phyloP scores from a whole-genome alignment of 2,797 vertebrate genomes.

The Anomalospiza imberbis region DNA sequence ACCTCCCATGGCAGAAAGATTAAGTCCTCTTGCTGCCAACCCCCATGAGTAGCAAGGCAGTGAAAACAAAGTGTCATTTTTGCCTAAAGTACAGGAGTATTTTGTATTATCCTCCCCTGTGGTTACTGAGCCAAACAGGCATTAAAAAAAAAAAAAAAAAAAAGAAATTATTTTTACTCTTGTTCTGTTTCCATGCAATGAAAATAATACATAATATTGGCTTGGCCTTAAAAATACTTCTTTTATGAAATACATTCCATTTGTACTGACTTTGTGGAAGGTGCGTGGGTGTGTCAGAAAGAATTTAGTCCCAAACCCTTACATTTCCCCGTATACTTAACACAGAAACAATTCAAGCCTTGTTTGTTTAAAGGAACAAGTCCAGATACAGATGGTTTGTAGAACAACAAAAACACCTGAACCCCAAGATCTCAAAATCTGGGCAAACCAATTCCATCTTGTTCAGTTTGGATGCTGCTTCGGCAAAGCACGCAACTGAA shows the following conservation, averaged over 20 bases:
- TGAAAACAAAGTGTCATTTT: slow-evolving; percentile 33
- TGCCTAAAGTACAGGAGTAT: slow-evolving; percentile 10
- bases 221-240: slow-evolving; percentile 13
- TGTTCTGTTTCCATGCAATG: slow-evolving; percentile 32
- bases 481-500: not conserved
- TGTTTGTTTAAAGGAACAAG: not conserved
- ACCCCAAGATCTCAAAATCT: not conserved
- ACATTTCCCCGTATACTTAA: not conserved
- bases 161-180: not conserved
- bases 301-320: slow-evolving; percentile 1
- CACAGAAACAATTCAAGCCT: not conserved
- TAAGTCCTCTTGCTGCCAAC: not conserved
- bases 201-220: slow-evolving; percentile 56
- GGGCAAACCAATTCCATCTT: not conserved
- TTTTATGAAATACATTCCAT: slow-evolving; percentile 49
- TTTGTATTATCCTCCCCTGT: slow-evolving; percentile 8
- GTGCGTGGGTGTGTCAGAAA: slow-evolving; percentile 46
- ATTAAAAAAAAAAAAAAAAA: not conserved
- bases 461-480: not conserved
- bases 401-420: not conserved
- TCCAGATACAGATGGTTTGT: not conserved
- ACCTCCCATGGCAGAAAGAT: not conserved
- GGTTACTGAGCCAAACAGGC: not conserved
- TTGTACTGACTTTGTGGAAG: slow-evolving; percentile 54
- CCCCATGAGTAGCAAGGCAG: not conserved